Evolutionary conservation across 2,888 invertebrate species (phyloP).

Genomic region (Phasia obesa): DNA sequence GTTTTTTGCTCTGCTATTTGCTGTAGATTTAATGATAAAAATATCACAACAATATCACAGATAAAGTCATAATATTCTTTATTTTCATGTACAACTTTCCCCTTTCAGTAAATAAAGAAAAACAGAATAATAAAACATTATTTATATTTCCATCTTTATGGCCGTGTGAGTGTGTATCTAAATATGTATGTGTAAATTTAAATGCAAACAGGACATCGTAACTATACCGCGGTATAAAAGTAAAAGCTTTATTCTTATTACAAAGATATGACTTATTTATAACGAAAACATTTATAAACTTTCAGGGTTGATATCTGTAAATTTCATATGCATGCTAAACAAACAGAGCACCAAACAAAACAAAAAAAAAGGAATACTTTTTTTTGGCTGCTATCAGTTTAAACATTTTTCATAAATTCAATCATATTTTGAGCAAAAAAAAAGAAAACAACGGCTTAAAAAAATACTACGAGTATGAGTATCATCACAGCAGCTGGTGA

Average conservation of each 20-base stretch:
- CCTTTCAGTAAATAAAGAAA: constrained; percentile 25
- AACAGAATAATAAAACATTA: constrained; percentile 62
- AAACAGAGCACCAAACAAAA: neutral
- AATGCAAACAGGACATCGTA: constrained; percentile 44
- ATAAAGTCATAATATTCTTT: constrained; percentile 69
- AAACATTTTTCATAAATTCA: constrained; percentile 68
- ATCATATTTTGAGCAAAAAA: constrained; percentile 57
- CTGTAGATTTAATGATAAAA: constrained; percentile 71
- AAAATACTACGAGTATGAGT: constrained; percentile 3
- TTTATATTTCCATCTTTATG: constrained; percentile 41
- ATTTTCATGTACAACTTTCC: constrained; percentile 52
- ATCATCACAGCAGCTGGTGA: constrained; percentile 23
- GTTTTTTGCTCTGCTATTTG: constrained; percentile 23
- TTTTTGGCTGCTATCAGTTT: constrained; percentile 64
- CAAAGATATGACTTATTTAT: constrained; percentile 15
- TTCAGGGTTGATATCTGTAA: constrained; percentile 66
- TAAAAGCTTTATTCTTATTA: constrained; percentile 59
- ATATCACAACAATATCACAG: constrained; percentile 58
- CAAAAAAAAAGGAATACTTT: constrained; percentile 22
- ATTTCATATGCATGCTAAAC: constrained; percentile 29
- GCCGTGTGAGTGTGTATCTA: no score
- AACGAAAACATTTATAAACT: constrained; percentile 59
- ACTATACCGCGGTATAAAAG: constrained; percentile 47
- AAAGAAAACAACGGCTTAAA: constrained; percentile 18
- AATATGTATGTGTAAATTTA: neutral